These are phyloP conservation scores for Chironomus riparius DNA, from an alignment of 2,888 invertebrate species.

Conservation along the genomic window DNA sequence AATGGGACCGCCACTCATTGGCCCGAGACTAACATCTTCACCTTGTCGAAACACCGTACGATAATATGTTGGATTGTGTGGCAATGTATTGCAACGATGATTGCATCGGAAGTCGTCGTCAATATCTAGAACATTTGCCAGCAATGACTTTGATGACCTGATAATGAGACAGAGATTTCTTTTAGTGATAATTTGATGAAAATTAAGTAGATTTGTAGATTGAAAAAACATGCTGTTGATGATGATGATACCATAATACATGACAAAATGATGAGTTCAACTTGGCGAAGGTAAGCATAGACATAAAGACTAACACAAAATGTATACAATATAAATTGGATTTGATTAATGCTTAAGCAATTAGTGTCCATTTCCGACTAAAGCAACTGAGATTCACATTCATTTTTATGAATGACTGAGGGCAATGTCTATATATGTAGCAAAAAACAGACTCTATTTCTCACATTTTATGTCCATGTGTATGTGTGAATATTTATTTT, in stretches of 20 bases:
- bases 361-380: constrained; percentile 9
- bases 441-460: too few species aligned
- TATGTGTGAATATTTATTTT: too few species aligned
- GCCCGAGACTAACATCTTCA: constrained; percentile 43
- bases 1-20: constrained; percentile 34
- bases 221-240: too few species aligned
- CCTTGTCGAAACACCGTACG: constrained; percentile 55
- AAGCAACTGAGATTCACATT: constrained; percentile 1
- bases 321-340: neutral
- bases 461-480: too few species aligned
- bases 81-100: constrained; percentile 51
- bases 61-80: constrained; percentile 55
- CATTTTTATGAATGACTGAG: neutral
- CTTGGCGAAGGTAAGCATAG: neutral
- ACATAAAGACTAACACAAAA: neutral
- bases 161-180: constrained; percentile 33
- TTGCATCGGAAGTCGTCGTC: constrained; percentile 89
- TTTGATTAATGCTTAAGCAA: constrained; percentile 18
- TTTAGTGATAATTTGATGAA: too few species aligned
- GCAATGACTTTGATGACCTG: constrained; percentile 84
- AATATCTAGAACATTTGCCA: constrained; percentile 94
- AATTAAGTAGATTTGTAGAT: too few species aligned
- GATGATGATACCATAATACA: too few species aligned
- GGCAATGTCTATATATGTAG: neutral
- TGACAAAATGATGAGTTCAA: too few species aligned